Percentiles rank a stretch among this genome's conserved stretches.
phyloP scores from a whole-genome alignment of 2,797 vertebrate species.

The Myripristis jacobus region DNA sequence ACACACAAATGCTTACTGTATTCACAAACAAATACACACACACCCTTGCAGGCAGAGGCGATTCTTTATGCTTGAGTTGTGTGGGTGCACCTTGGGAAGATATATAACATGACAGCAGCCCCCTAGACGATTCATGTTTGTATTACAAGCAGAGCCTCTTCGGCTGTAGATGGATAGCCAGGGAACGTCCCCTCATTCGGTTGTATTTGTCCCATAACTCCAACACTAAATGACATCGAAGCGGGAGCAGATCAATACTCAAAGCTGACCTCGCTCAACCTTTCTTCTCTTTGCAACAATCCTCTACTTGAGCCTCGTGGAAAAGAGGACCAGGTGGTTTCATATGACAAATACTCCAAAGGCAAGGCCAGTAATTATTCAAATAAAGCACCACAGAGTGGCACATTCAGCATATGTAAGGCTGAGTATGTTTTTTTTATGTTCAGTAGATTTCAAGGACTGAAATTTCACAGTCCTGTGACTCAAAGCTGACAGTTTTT shows the following conservation, averaged over 20 bases:
- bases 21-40: not conserved
- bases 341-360: not conserved
- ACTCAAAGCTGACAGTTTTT: not conserved
- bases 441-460: not conserved
- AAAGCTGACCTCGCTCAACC: not conserved
- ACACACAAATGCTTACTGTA: not conserved
- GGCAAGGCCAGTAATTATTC: not conserved
- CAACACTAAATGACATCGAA: constrained; percentile 32
- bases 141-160: constrained; percentile 35
- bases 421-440: too few relatives aligned
- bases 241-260: constrained; percentile 38
- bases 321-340: not conserved
- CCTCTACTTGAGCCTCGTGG: too few relatives aligned
- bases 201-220: constrained; percentile 58
- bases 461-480: not conserved
- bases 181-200: constrained; percentile 44
- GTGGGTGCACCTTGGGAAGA: constrained; percentile 25
- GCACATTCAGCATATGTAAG: too few relatives aligned
- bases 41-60: constrained; percentile 1
- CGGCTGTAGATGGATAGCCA: constrained; percentile 42
- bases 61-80: constrained; percentile 11
- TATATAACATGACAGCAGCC: constrained; percentile 28
- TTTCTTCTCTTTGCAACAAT: not conserved
- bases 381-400: too few relatives aligned
- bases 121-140: constrained; percentile 68